Evolutionary conservation across 2,797 vertebrate species (phyloP).

Genomic region (Sus cebifrons): DNA sequence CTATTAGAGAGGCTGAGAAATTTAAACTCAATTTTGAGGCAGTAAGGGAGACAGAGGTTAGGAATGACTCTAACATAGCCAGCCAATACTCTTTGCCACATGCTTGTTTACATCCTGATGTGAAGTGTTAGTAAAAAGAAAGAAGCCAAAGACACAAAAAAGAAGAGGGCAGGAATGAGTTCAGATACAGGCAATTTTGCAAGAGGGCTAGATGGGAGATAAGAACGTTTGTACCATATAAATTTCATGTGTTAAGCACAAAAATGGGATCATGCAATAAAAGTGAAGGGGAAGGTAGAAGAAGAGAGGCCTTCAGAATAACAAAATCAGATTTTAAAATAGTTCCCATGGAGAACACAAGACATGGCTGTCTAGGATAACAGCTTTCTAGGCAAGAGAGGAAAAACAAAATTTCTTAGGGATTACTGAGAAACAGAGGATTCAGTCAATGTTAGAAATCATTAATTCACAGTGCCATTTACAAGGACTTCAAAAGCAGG

Average conservation of each 20-base stretch:
- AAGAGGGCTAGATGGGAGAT: not conserved
- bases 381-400: not conserved
- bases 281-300: not conserved
- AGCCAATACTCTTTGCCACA: not conserved
- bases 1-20: conserved; percentile 1
- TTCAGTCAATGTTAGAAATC: not conserved
- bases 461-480: conserved; percentile 7
- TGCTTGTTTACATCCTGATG: conserved; percentile 23
- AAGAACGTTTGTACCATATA: conserved; percentile 13
- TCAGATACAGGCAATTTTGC: not conserved
- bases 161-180: conserved; percentile 39
- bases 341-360: not conserved
- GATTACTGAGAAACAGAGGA: not conserved
- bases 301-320: conserved; percentile 9
- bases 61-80: conserved; percentile 25
- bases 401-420: not conserved
- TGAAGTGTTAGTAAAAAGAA: conserved; percentile 35
- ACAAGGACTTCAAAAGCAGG: not conserved
- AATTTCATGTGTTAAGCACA: conserved; percentile 52
- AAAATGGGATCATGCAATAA: conserved; percentile 44
- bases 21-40: not conserved
- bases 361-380: not conserved
- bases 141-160: not conserved
- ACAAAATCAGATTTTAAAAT: conserved; percentile 46
- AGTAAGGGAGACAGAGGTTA: not conserved